Conservation (phyloP, 2,113 vertebrate species). For the Cyanoderma ruficeps region DNA sequence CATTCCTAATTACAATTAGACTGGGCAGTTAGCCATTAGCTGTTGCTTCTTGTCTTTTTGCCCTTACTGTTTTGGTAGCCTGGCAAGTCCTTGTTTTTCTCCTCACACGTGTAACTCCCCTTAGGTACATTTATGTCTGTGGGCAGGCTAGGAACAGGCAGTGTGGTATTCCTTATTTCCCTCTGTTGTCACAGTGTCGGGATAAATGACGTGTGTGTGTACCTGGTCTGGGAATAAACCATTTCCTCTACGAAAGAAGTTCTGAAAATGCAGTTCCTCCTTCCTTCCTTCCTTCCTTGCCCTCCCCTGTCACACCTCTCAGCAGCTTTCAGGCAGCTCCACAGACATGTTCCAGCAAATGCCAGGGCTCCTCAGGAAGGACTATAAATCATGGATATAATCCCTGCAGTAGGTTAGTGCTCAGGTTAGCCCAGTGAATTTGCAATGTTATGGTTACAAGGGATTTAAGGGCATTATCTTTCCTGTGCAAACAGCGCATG, state of each 20-base stretch:
- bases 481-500: slow-evolving; percentile 17
- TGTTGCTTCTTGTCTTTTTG: not conserved
- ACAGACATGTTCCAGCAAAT: slow-evolving; percentile 39
- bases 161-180: not conserved
- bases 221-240: slow-evolving; percentile 18
- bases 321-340: not conserved
- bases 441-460: slow-evolving; percentile 41
- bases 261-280: slow-evolving; percentile 12
- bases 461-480: slow-evolving; percentile 53
- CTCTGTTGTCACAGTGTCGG: not conserved
- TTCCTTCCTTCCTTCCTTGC: not conserved
- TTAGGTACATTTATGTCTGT: not conserved
- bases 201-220: not conserved
- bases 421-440: slow-evolving; percentile 41
- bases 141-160: not conserved
- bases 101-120: rapidly evolving
- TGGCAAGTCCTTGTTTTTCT: not conserved
- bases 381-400: not conserved
- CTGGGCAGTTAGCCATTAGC: not conserved
- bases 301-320: not conserved
- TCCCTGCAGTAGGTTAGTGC: slow-evolving; percentile 16
- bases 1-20: not conserved
- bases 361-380: not conserved
- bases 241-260: slow-evolving; percentile 14
- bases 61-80: not conserved